Conservation (phyloP, 1,140 invertebrate genomes). For the Cotesia vestalis region DNA sequence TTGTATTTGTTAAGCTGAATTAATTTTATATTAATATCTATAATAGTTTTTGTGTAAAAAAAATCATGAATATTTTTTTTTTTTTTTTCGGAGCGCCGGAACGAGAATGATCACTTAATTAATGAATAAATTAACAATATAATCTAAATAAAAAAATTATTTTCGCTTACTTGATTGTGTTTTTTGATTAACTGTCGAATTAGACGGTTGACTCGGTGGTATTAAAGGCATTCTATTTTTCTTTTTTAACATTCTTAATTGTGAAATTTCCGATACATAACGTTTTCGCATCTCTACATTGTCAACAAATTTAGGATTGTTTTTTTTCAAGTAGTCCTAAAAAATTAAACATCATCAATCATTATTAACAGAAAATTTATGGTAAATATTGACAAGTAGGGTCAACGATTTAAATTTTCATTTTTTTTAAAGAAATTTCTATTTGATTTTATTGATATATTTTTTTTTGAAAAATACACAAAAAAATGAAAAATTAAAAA, state of each 20-base stretch:
- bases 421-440: neutral
- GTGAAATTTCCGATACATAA: slow-evolving; percentile 59
- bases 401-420: too few species aligned
- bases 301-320: slow-evolving; percentile 60
- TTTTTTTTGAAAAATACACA: too few species aligned
- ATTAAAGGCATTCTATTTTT: slow-evolving; percentile 57
- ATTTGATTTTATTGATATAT: too few species aligned
- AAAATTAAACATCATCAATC: slow-evolving; percentile 27
- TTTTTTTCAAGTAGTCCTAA: slow-evolving; percentile 60
- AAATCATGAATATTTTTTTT: too few species aligned
- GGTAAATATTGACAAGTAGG: too few species aligned
- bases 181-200: slow-evolving; percentile 45
- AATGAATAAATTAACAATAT: too few species aligned
- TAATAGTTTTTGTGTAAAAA: too few species aligned
- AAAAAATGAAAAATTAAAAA: too few species aligned
- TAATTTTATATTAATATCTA: too few species aligned
- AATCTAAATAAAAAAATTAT: neutral
- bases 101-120: too few species aligned
- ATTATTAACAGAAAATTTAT: slow-evolving; percentile 16
- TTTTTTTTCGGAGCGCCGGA: too few species aligned
- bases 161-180: slow-evolving; percentile 35
- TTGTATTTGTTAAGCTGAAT: too few species aligned
- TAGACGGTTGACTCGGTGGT: slow-evolving; percentile 53
- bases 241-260: slow-evolving; percentile 57
- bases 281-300: slow-evolving; percentile 61